These are phyloP conservation scores for Agapornis roseicollis DNA, from an alignment of 2,113 vertebrate species.

Conservation along the genomic window DNA sequence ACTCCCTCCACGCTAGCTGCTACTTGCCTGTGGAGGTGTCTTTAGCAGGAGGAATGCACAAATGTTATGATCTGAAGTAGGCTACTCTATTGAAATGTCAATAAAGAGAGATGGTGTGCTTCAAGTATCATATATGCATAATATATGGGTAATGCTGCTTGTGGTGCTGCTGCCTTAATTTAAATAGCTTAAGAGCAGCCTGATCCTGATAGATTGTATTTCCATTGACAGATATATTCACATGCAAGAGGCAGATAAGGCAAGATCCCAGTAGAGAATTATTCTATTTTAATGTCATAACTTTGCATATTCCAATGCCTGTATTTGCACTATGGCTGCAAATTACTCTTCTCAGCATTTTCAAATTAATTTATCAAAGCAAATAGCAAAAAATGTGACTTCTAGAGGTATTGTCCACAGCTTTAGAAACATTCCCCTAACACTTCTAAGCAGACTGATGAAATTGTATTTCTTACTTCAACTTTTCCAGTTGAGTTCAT, in stretches of 20 bases:
- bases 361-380: constrained; percentile 37
- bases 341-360: constrained; percentile 26
- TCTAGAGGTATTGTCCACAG: background rate
- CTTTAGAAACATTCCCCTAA: background rate
- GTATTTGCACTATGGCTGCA: constrained; percentile 27
- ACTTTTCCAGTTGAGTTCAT: background rate
- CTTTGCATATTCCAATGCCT: constrained; percentile 13
- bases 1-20: background rate
- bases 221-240: background rate
- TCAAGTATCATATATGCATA: background rate
- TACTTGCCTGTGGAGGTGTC: background rate
- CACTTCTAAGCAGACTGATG: background rate
- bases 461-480: background rate
- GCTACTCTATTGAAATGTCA: background rate
- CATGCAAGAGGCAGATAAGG: background rate
- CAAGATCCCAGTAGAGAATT: background rate
- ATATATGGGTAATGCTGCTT: background rate
- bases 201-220: background rate
- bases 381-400: constrained; percentile 8
- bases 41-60: background rate
- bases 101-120: background rate
- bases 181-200: background rate
- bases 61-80: background rate
- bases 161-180: background rate
- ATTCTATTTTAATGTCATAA: background rate